Evolutionary conservation across 2,888 invertebrate species (phyloP), one percentile per base, ranked within the genome.

Genomic region (Caradrina kadenii): DNA sequence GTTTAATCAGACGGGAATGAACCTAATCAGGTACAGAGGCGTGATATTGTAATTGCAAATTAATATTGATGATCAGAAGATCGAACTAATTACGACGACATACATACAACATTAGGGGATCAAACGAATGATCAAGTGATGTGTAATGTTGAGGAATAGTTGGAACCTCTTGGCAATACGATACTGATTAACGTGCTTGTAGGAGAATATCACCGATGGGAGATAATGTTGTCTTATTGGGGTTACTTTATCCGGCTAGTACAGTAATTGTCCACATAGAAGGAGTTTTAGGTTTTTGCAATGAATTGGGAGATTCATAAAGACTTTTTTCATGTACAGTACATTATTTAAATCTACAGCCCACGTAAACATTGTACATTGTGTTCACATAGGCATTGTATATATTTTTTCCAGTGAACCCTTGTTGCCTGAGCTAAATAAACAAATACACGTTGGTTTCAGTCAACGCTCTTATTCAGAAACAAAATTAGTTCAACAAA

Each of bases 21-120:
- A 78, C 72, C 79, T 82, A 83, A 84, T 83, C 82, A 76, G 79
- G 72, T 73, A 83, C 75, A 61, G 77, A 79, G 78, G 78, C 80
- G 80, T 81, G 76, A 81, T 90, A 89, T 90, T 89, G 87, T 91
- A 89, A 91, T 91, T 84, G 85, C 85, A 86, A 88, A 90, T 92
- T 91, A 92, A 92, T 92, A 92, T 92, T 92, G 90, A 92, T 92
- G 88, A 87, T 85, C 83, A 73, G 62, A 71, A 78, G 86, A 86
- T 88, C 86, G 86, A 86, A 83, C 83, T 87, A 86, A 90, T 89
- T 89, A 88, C 75, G 67, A 78, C 69, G 63, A 63, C 69, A 85
- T 89, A 89, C 86, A 91, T 90, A 87, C 90, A 86, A 90, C 87
- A 90, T 90, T 80, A 88, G 81, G 66, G 82, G 82, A 84, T 87